Conservation (phyloP, 2,797 vertebrate species). For the Phoeniculus purpureus region DNA sequence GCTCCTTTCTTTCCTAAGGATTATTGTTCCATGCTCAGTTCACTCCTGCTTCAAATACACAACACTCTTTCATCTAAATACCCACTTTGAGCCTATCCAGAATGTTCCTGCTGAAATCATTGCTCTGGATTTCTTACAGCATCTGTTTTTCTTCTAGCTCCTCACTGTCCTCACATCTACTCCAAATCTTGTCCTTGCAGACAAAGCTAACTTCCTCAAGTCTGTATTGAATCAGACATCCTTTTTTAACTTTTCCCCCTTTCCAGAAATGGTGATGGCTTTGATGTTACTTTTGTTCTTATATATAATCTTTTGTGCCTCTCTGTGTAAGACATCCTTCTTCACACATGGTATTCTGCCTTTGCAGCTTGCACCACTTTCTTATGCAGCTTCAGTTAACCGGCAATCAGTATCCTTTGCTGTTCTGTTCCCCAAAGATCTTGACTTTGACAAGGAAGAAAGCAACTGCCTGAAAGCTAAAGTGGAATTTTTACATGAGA, state of each 20-base stretch:
- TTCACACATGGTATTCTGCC: background rate
- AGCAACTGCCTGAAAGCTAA: background rate
- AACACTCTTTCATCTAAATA: background rate
- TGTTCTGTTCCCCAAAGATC: background rate
- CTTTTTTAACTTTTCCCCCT: background rate
- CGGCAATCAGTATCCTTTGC: background rate
- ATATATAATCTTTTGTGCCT: background rate
- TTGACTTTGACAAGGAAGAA: background rate
- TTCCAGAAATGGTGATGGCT: background rate
- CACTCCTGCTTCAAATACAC: background rate
- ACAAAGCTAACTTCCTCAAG: background rate
- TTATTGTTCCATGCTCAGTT: background rate
- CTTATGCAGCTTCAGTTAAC: background rate
- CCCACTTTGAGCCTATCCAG: background rate
- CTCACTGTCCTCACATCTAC: background rate
- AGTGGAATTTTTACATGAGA: background rate
- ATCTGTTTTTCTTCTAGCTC: background rate
- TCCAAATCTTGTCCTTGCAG: background rate
- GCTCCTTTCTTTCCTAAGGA: background rate
- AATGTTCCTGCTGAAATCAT: background rate
- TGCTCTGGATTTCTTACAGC: background rate
- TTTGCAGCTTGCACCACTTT: background rate
- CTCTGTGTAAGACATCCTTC: background rate
- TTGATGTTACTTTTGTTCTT: background rate
- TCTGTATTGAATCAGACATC: background rate